Conservation (phyloP, 2,888 invertebrate genomes). For the Polyommatus icarus region DNA sequence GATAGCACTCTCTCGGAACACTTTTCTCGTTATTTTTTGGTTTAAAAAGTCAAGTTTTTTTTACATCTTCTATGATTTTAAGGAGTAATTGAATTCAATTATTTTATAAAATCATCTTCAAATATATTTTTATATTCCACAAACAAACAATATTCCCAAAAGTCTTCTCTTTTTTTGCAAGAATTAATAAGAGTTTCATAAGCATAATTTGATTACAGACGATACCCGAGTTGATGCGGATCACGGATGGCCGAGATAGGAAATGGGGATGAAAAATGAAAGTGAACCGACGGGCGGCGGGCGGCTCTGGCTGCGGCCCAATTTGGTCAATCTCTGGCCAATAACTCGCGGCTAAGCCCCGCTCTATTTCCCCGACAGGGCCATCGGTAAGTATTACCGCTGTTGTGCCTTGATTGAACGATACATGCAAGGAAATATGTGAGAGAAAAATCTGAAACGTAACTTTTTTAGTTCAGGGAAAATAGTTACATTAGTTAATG, state of each 20-base stretch:
- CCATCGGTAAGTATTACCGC: constrained; percentile 11
- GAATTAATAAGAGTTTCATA: background rate
- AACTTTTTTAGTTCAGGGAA: too few relatives aligned
- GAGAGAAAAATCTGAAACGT: background rate
- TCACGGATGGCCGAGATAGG: background rate
- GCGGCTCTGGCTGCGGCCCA: background rate
- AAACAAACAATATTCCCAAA: too few relatives aligned
- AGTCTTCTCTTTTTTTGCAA: background rate
- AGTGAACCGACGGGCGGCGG: background rate
- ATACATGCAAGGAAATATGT: background rate
- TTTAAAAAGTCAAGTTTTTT: background rate
- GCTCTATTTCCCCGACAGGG: background rate
- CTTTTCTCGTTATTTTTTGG: background rate
- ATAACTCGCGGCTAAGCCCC: constrained; percentile 1
- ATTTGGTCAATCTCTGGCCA: constrained; percentile 15
- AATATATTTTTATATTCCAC: too few relatives aligned
- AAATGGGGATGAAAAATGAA: constrained; percentile 14
- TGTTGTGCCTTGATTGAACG: constrained; percentile 5
- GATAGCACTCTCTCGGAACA: background rate
- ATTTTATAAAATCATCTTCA: too few relatives aligned
- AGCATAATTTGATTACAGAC: background rate
- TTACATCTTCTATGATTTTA: background rate
- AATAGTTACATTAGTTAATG: too few relatives aligned
- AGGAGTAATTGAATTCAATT: background rate
- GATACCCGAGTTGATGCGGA: background rate